A percentile compares a stretch with the other conserved stretches of the same genome.
These are phyloP conservation scores for Deilephila elpenor DNA, from an alignment of 2,888 invertebrate genomes.

Conservation along the genomic window DNA sequence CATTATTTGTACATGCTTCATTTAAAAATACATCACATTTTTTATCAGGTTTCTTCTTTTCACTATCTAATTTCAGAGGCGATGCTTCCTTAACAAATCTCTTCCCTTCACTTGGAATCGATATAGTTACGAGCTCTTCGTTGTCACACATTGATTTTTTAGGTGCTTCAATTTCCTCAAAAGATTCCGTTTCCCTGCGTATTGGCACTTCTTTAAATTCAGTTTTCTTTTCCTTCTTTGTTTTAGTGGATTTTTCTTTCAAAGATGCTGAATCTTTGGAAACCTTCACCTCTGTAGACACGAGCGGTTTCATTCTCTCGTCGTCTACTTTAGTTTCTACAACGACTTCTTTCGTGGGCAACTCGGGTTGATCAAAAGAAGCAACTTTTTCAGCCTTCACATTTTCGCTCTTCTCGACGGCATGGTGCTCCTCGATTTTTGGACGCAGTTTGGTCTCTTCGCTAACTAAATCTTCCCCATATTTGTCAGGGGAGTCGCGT, in stretches of 20 bases:
- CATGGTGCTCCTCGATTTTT: constrained; percentile 12
- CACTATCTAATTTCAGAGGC: constrained; percentile 36
- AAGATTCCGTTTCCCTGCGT: constrained; percentile 10
- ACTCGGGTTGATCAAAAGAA: constrained; percentile 17
- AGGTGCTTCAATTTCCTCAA: constrained; percentile 24
- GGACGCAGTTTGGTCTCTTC: constrained; percentile 20
- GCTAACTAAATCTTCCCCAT: neutral
- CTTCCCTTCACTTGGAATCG: neutral
- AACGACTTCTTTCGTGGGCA: neutral
- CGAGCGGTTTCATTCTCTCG: constrained; percentile 10
- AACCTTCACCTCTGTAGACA: constrained; percentile 4
- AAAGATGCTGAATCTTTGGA: constrained; percentile 13
- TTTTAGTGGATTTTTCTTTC: constrained; percentile 23
- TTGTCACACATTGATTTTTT: constrained; percentile 6
- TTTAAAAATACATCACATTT: neutral
- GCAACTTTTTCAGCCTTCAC: constrained; percentile 17
- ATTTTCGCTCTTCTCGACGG: constrained; percentile 3
- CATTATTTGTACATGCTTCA: constrained; percentile 3
- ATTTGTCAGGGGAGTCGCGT: constrained; percentile 13
- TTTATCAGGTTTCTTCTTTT: constrained; percentile 32
- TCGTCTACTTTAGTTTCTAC: neutral
- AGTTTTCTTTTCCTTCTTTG: constrained; percentile 30
- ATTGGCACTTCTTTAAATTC: constrained; percentile 27
- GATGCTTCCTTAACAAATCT: constrained; percentile 22
- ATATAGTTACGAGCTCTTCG: neutral